Evolutionary conservation across 1,140 invertebrate species (phyloP).

Genomic region (Hermetia illucens): DNA sequence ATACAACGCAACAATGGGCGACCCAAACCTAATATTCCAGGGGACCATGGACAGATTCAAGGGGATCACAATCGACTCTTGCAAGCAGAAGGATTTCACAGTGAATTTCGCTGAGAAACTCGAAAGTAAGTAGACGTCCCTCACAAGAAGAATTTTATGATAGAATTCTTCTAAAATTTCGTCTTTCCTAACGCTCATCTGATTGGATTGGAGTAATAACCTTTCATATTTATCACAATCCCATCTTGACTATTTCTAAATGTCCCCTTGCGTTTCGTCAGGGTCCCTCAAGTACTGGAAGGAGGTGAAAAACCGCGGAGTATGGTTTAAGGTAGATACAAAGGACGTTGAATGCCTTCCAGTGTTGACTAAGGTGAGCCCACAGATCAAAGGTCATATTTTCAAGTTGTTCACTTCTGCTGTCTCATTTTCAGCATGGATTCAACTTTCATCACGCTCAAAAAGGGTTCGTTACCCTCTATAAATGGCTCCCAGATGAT

Average conservation of each 20-base stretch:
- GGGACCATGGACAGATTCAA: slow-evolving; percentile 50
- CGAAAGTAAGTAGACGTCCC: slow-evolving; percentile 32
- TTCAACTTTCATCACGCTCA: slow-evolving; percentile 81
- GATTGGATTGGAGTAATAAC: background rate
- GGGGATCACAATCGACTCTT: slow-evolving; percentile 51
- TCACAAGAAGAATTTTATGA: slow-evolving; percentile 1
- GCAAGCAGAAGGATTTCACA: slow-evolving; percentile 36
- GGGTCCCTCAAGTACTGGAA: slow-evolving; percentile 60
- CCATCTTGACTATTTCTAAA: slow-evolving; percentile 10
- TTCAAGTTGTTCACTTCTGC: slow-evolving; percentile 3
- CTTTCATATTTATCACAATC: slow-evolving; percentile 3
- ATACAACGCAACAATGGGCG: too few species aligned
- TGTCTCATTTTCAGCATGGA: slow-evolving; percentile 42
- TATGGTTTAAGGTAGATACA: slow-evolving; percentile 71
- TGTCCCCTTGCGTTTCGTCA: slow-evolving; percentile 30
- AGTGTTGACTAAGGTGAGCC: slow-evolving; percentile 48
- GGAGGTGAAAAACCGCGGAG: slow-evolving; percentile 45
- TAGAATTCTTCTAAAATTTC: slow-evolving; percentile 5
- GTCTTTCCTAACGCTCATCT: too few species aligned
- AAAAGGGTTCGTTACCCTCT: slow-evolving; percentile 61
- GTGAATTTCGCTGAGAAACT: slow-evolving; percentile 38
- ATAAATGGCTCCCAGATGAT: slow-evolving; percentile 57
- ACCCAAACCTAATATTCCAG: too few species aligned
- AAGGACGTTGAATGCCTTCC: slow-evolving; percentile 62
- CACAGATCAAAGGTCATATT: slow-evolving; percentile 2